phyloP scores from a whole-genome alignment of 2,888 invertebrate genomes.

The Pachymerium ferrugineum region DNA sequence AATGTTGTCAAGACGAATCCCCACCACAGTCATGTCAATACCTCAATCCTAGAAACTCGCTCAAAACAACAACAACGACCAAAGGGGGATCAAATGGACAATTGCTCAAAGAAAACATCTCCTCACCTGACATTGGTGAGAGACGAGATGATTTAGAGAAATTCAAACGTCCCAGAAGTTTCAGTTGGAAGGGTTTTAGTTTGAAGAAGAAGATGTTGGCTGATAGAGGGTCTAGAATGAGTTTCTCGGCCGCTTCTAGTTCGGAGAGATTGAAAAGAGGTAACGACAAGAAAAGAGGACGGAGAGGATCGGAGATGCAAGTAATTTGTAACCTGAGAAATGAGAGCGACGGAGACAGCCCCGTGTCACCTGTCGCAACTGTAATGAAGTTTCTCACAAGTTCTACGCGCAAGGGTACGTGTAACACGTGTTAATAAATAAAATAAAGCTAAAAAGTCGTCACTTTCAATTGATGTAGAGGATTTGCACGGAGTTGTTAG shows the following conservation, averaged over 20 bases:
- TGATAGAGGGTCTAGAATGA: neutral
- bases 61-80: neutral
- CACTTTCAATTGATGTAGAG: no score
- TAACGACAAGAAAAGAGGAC: neutral
- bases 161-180: conserved; percentile 34
- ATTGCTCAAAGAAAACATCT: neutral
- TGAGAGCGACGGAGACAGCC: conserved; percentile 29
- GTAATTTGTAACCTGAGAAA: conserved; percentile 30
- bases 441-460: no score
- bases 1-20: neutral
- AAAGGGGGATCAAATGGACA: neutral
- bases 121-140: neutral
- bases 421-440: conserved; percentile 34
- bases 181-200: conserved; percentile 36
- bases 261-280: neutral
- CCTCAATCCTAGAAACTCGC: neutral
- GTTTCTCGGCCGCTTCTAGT: neutral
- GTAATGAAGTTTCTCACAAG: conserved; percentile 30
- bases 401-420: conserved; percentile 30
- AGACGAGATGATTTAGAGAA: neutral
- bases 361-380: neutral
- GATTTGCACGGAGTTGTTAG: no score
- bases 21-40: neutral
- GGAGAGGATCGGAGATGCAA: conserved; percentile 10
- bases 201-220: conserved; percentile 31